Evolutionary conservation across 2,888 invertebrate species (phyloP), one percentile per base, ranked within the genome.

Genomic region (Orchesella flavescens): DNA sequence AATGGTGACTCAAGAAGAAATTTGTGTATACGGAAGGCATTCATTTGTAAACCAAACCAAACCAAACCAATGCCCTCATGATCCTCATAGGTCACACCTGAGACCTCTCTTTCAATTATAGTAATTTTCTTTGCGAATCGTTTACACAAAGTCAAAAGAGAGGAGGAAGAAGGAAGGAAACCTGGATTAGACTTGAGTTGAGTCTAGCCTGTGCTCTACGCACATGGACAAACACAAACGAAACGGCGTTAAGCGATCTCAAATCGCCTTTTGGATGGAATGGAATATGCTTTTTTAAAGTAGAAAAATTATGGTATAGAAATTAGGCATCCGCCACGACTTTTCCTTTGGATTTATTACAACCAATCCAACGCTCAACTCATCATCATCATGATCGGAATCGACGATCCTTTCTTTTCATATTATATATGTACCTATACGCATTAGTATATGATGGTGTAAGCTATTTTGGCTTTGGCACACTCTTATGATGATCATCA

Each of bases 101-200:
- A 74, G 74, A 44, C 75, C 72, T 81, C 74, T 74, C 73, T 79
- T 71, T 85, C 85, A 85, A 85, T 85, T 78, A 85, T 82, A 85
- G 82, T 79, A 65, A 84, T 84, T 84, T 84, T 75, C 77, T 63
- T 79, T 19, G 5, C 68, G 21, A 19, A 49, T 68, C 49, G 3
- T 34, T 34, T 34, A 34, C 34, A 34, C n/a, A 49, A 49, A 15
- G n/a, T 43, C 46, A 34, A 43, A 69, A 49, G 34, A 59, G 15
- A 9, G 23, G 57, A 71, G 17, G 43, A 24, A 55, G 69, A 21
- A 69, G 46, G 12, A 1, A 1, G n/a, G n/a, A 59, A 46, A 46
- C 7, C 13, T 21, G 10, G n/a, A 17, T 13, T 34, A 7, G 34
- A 34, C 7, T 34, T 34, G 34, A 34, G 34, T 7, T 7, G 34